Conservation (phyloP, 2,888 invertebrate species). For the Notodonta dromedarius region DNA sequence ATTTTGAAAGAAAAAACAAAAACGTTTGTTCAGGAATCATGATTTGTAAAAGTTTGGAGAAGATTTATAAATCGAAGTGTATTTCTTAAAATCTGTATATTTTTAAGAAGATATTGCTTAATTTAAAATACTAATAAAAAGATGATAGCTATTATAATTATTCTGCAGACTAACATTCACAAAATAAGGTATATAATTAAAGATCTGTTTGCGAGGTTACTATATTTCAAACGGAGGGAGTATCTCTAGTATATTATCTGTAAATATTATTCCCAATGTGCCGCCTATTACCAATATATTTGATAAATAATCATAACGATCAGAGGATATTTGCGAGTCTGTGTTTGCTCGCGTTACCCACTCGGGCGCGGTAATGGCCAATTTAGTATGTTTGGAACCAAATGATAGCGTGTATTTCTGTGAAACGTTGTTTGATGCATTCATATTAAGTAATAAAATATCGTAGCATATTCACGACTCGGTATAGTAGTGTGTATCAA, state of each 20-base stretch:
- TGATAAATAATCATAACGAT: neutral
- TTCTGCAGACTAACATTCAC: too few species aligned
- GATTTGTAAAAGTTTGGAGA: neutral
- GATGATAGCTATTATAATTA: too few species aligned
- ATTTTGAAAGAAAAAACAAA: neutral
- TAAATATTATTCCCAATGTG: neutral
- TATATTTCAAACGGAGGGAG: too few species aligned
- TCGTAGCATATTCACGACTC: too few species aligned
- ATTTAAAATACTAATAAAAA: too few species aligned
- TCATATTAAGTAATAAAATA: neutral
- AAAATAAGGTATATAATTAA: too few species aligned
- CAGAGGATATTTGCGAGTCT: neutral
- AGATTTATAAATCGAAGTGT: too few species aligned
- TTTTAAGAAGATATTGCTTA: too few species aligned
- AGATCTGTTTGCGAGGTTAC: too few species aligned
- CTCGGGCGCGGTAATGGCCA: neutral
- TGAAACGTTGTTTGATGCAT: neutral
- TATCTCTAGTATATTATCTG: too few species aligned
- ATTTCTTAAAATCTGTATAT: too few species aligned
- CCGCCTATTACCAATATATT: neutral
- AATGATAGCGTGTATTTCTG: neutral
- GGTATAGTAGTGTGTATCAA: too few species aligned
- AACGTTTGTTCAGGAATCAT: neutral
- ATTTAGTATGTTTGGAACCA: conserved; percentile 2
- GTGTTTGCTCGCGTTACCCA: conserved; percentile 1